Conservation (phyloP, 2,888 invertebrate species). For the Oithona nana region DNA sequence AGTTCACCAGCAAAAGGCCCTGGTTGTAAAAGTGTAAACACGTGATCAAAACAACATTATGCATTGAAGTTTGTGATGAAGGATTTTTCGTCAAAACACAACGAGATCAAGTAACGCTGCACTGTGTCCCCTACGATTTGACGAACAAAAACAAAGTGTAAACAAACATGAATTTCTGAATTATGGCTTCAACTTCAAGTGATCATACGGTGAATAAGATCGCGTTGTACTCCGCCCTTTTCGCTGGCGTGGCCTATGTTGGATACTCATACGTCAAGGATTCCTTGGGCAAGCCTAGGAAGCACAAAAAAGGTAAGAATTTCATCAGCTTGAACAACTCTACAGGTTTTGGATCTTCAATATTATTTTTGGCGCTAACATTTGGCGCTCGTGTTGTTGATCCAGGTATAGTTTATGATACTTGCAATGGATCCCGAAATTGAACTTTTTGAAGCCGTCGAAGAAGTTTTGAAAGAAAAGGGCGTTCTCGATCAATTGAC, state of each 20-base stretch:
- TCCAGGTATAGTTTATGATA: not conserved
- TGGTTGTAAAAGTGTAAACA: no score
- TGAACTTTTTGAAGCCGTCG: not conserved
- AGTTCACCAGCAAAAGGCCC: no score
- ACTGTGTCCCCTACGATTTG: no score
- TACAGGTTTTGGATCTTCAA: no score
- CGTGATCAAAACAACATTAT: no score
- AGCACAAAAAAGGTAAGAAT: not conserved
- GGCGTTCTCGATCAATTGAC: not conserved
- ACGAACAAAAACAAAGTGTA: not conserved
- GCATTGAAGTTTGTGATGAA: no score
- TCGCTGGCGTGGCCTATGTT: not conserved
- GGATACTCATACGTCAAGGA: not conserved
- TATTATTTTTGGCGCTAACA: no score
- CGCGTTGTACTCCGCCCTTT: not conserved
- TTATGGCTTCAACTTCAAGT: no score
- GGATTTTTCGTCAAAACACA: no score
- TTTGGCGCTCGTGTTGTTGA: not conserved
- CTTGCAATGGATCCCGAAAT: not conserved
- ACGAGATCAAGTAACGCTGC: no score
- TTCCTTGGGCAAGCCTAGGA: not conserved
- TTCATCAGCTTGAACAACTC: no score
- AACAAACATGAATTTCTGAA: not conserved
- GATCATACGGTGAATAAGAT: not conserved
- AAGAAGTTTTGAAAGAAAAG: not conserved